Evolutionary conservation across 2,113 vertebrate genomes (phyloP).

Genomic region (Pluvianellus socialis): DNA sequence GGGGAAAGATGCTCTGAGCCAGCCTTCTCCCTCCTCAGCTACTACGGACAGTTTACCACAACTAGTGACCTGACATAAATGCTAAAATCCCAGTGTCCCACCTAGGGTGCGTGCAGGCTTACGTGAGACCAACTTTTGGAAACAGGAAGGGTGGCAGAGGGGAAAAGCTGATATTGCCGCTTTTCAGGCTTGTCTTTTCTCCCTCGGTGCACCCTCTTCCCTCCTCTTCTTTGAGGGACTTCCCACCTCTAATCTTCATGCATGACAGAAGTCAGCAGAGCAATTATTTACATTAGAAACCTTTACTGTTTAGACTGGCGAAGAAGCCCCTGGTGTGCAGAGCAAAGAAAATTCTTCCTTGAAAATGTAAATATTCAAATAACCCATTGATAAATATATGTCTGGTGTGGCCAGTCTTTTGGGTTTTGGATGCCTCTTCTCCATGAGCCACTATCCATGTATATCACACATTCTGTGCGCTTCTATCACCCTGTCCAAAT

Average conservation of each 20-base stretch:
- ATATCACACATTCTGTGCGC: background rate
- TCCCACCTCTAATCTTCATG: background rate
- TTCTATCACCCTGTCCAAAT: background rate
- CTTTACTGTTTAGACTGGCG: slow-evolving; percentile 39
- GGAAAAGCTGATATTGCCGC: background rate
- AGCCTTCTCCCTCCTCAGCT: background rate
- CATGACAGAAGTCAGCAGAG: slow-evolving; percentile 6
- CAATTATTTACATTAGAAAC: slow-evolving; percentile 43
- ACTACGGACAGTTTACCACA: background rate
- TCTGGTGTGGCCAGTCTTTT: background rate
- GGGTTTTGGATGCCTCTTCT: background rate
- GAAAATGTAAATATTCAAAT: slow-evolving; percentile 40
- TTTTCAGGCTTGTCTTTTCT: background rate
- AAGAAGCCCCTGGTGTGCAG: background rate
- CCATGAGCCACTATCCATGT: background rate
- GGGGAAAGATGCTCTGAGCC: background rate
- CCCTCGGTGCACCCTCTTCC: background rate
- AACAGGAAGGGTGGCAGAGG: accelerated
- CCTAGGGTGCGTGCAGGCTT: too few relatives aligned
- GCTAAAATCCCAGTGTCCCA: background rate
- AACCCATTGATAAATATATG: slow-evolving; percentile 27
- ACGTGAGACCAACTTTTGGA: background rate
- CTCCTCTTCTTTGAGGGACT: background rate
- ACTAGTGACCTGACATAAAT: background rate
- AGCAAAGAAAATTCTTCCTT: slow-evolving; percentile 20